Base-by-base conservation (phyloP, 1,140 invertebrate species). In the Leptinotarsa undecemlineata region DNA sequence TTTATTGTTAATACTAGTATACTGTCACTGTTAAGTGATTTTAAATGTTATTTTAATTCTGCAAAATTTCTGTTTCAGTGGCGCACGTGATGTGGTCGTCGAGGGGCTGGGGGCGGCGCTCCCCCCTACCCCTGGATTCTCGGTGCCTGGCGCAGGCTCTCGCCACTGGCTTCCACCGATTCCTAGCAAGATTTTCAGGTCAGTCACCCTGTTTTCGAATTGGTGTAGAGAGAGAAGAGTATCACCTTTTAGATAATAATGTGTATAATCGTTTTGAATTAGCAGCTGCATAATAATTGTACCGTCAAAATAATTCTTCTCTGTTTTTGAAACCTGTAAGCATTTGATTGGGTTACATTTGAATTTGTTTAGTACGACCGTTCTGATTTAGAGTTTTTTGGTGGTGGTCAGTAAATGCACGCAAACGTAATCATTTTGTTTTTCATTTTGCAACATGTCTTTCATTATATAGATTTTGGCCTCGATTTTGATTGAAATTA, bases 101-200 rank as follows among this genome's bases (percentile, higher is more conserved):
- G 79, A 80, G 80, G 82, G 81, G 82, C 70, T 72, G 76, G 78
- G 77, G 78, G 79, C 74, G 74, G 76, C 74, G 80, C 70, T 74
- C 76, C 78, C 80, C 80, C 73, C 78, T 77, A 64, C 81, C 81
- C 76, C 79, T 79, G 61, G 79, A 79, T 63, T 76, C 82, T 63
- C 78, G 81, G 80, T 82, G 82, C 76, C 82, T 85, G 76, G 80
- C 82, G 79, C 81, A 80, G 77, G 79, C 80, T 64, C 81, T 85
- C 70, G 80, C 82, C 79, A 84, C 84, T 72, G 81, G 80, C 75
- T 85, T 85, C 78, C 82, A 84, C 73, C 81, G 83, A 76, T 85
- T 85, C 80, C 82, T 84, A 77, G 83, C 84, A 80, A 83, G 84
- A 82, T 85, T 85, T 74, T 85, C 84, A 84, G 84, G 84, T 85